These are phyloP conservation scores for Monomorium pharaonis DNA, from an alignment of 1,140 invertebrate genomes.

Conservation along the genomic window DNA sequence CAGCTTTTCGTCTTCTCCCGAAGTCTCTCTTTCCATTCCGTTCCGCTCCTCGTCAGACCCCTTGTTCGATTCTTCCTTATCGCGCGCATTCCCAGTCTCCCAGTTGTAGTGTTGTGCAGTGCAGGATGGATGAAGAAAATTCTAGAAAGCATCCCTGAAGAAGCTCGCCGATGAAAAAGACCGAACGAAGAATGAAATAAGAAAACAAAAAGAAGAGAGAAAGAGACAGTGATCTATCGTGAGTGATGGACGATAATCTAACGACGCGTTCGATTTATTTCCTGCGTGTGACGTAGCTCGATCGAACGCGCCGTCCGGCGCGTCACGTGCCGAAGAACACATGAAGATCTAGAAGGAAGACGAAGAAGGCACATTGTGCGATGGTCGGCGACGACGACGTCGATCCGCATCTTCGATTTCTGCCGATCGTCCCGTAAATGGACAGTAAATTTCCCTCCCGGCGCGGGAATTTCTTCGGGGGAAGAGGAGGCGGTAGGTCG, in stretches of 20 bases:
- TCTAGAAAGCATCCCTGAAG: not conserved
- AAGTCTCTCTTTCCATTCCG: not conserved
- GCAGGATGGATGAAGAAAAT: not conserved
- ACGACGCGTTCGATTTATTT: slow-evolving; percentile 50
- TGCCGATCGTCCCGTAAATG: not conserved
- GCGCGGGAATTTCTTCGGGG: not conserved
- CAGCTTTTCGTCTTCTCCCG: not conserved
- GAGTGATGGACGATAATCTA: slow-evolving; percentile 27
- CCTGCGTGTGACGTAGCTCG: slow-evolving; percentile 47
- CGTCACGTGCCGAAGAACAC: slow-evolving; percentile 54
- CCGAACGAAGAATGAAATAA: not conserved
- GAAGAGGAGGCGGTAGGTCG: not conserved
- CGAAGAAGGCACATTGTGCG: slow-evolving; percentile 29
- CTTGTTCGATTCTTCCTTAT: not conserved
- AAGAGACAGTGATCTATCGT: slow-evolving; percentile 30
- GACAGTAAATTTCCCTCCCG: too few relatives aligned
- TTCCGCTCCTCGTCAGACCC: not conserved
- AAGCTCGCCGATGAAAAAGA: not conserved
- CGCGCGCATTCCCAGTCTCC: not conserved
- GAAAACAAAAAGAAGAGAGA: not conserved
- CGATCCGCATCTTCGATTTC: slow-evolving; percentile 19
- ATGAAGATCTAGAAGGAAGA: slow-evolving; percentile 24
- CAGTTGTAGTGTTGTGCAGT: slow-evolving; percentile 67
- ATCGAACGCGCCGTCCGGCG: slow-evolving; percentile 15
- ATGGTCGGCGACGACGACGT: slow-evolving; percentile 29